Conservation (phyloP, 2,113 vertebrate genomes). For the Lycocorax pyrrhopterus region DNA sequence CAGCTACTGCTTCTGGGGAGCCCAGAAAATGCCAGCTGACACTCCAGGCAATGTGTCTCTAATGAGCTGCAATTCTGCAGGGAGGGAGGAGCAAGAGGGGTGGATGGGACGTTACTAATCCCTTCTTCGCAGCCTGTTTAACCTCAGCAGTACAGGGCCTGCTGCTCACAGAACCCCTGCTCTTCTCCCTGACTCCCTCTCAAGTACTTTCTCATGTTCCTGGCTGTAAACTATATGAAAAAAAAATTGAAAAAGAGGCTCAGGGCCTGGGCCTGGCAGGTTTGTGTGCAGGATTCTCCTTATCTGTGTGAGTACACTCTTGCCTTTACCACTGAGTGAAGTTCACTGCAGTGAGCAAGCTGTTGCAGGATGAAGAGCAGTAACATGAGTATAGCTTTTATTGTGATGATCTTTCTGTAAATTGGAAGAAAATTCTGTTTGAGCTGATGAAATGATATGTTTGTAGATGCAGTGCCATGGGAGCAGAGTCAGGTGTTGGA, state of each 20-base stretch:
- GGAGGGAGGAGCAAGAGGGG: neutral
- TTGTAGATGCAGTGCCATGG: neutral
- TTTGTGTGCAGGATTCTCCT: neutral
- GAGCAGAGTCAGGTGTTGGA: neutral
- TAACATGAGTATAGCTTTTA: neutral
- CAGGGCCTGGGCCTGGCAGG: neutral
- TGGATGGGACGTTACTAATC: neutral
- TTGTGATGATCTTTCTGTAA: neutral
- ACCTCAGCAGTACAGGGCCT: neutral
- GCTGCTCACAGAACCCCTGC: neutral
- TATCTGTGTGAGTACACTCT: neutral
- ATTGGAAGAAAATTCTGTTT: neutral
- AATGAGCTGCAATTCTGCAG: neutral
- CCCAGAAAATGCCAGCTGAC: neutral
- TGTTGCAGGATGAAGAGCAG: neutral
- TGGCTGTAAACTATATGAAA: neutral
- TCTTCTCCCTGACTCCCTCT: neutral
- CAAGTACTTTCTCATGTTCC: neutral
- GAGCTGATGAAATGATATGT: neutral
- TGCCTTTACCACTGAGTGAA: neutral
- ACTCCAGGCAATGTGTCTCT: neutral
- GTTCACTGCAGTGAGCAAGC: neutral
- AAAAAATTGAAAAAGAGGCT: neutral
- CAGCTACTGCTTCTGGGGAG: neutral
- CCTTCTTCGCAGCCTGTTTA: neutral